Conservation (phyloP, 2,888 invertebrate species). For the Dichetophora obliterata region DNA sequence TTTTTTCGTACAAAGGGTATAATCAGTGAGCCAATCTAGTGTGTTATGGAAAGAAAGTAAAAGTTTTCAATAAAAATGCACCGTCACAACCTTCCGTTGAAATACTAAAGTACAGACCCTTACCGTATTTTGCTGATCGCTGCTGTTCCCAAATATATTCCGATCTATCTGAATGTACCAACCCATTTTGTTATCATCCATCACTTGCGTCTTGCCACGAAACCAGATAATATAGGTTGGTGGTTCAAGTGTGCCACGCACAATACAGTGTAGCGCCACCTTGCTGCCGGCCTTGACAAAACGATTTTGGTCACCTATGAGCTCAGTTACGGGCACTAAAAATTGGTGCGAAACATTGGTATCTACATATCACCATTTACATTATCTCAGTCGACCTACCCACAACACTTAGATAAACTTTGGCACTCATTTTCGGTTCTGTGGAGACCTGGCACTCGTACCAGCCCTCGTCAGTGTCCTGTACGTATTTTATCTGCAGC, state of each 20-base stretch:
- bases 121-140: constrained; percentile 68
- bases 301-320: constrained; percentile 88
- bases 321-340: constrained; percentile 91
- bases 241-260: constrained; percentile 89
- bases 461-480: constrained; percentile 86
- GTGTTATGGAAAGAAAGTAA: constrained; percentile 38
- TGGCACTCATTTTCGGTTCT: constrained; percentile 93
- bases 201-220: constrained; percentile 72
- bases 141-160: constrained; percentile 64
- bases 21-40: constrained; percentile 69
- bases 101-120: constrained; percentile 43
- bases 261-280: constrained; percentile 88
- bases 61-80: background rate
- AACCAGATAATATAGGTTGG: constrained; percentile 96
- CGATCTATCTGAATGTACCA: constrained; percentile 68
- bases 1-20: constrained; percentile 69
- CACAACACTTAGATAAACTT: constrained; percentile 89
- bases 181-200: constrained; percentile 64
- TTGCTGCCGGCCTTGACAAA: constrained; percentile 92
- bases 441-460: constrained; percentile 96
- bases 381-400: constrained; percentile 74
- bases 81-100: background rate
- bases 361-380: background rate
- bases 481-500: constrained; percentile 89
- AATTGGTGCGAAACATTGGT: too few relatives aligned